Percentiles rank a stretch among this genome's conserved stretches.
Conservation (phyloP, 1,140 invertebrate species). For the Drosophila quadrilineata region DNA sequence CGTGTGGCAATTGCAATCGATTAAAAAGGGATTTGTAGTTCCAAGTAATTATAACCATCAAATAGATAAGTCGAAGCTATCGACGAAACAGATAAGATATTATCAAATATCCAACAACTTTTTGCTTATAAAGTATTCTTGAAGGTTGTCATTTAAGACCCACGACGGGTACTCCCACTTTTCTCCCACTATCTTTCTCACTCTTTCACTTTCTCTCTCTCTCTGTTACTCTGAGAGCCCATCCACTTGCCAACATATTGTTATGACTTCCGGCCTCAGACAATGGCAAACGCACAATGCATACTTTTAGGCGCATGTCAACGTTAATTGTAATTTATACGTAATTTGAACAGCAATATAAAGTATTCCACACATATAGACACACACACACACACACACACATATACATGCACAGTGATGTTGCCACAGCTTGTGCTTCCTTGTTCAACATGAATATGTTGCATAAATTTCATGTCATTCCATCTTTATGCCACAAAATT, state of each 20-base stretch:
- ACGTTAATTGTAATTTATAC: conserved; percentile 72
- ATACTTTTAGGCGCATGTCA: conserved; percentile 69
- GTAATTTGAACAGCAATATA: conserved; percentile 69
- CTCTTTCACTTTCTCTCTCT: background rate
- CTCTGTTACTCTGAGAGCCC: conserved; percentile 18
- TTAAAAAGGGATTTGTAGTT: too few species aligned
- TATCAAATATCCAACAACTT: too few species aligned
- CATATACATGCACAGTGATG: background rate
- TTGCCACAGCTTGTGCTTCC: background rate
- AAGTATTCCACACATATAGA: conserved; percentile 51
- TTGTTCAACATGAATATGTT: conserved; percentile 38
- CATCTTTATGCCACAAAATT: conserved; percentile 45
- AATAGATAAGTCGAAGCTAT: too few species aligned
- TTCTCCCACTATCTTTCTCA: background rate
- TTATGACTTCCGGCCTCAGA: conserved; percentile 68
- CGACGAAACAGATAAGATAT: too few species aligned
- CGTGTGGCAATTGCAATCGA: too few species aligned
- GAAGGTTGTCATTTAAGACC: too few species aligned
- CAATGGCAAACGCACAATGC: conserved; percentile 50
- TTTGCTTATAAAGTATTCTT: too few species aligned
- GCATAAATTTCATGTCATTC: conserved; percentile 28
- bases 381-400: conserved; percentile 10
- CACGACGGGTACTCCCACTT: too few species aligned
- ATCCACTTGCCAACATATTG: conserved; percentile 61
- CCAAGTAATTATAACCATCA: too few species aligned